phyloP scores from a whole-genome alignment of 2,113 vertebrate genomes.

The Chaenocephalus aceratus region DNA sequence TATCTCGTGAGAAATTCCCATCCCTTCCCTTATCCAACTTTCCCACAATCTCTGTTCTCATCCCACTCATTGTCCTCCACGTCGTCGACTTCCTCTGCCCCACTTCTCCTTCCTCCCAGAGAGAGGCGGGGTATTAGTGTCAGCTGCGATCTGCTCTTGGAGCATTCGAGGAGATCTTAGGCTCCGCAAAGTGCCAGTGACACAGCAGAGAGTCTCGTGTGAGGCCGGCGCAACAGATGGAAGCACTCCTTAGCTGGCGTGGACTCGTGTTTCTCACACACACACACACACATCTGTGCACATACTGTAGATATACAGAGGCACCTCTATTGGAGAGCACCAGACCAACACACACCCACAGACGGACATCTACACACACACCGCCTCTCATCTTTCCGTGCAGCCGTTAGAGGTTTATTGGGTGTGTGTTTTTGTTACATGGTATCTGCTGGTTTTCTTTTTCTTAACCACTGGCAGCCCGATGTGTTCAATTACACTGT shows the following conservation, averaged over 20 bases:
- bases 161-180: slow-evolving; percentile 73
- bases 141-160: slow-evolving; percentile 55
- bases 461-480: slow-evolving; percentile 69
- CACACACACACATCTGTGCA: slow-evolving; percentile 17
- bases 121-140: slow-evolving; percentile 54
- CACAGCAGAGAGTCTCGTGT: slow-evolving; percentile 67
- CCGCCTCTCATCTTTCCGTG: slow-evolving; percentile 64
- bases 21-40: slow-evolving; percentile 36
- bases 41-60: slow-evolving; percentile 32
- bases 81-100: slow-evolving; percentile 36
- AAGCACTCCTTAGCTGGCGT: slow-evolving; percentile 75
- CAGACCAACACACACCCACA: slow-evolving; percentile 53
- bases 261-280: slow-evolving; percentile 64
- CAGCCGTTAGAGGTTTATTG: slow-evolving; percentile 63
- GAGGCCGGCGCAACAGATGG: slow-evolving; percentile 77
- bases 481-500: slow-evolving; percentile 79
- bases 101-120: slow-evolving; percentile 32
- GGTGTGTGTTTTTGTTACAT: slow-evolving; percentile 70
- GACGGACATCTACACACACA: slow-evolving; percentile 45
- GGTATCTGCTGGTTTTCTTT: slow-evolving; percentile 70
- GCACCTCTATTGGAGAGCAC: slow-evolving; percentile 27
- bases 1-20: slow-evolving; percentile 62
- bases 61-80: slow-evolving; percentile 41
- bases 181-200: slow-evolving; percentile 69
- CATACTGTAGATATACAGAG: slow-evolving; percentile 35